Evolutionary conservation across 2,888 invertebrate genomes (phyloP).

Genomic region (Schrankia costaestrigalis): DNA sequence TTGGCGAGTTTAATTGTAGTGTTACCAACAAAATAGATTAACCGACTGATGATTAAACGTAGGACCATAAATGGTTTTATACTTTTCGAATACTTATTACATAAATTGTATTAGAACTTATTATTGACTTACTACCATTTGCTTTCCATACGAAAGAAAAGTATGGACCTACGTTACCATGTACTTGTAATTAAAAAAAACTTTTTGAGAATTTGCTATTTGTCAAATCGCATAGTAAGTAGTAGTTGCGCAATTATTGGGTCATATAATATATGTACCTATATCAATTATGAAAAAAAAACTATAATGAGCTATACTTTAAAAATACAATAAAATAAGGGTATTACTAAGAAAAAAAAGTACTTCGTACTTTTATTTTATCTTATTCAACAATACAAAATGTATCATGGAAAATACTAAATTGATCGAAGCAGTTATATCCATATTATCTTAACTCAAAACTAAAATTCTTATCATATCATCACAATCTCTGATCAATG

Average conservation of each 20-base stretch:
- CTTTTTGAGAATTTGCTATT: too few relatives aligned
- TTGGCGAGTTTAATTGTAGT: constrained; percentile 56
- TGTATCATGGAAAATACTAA: background rate
- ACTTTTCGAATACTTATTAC: constrained; percentile 70
- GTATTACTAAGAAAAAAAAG: background rate
- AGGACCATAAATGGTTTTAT: constrained; percentile 67
- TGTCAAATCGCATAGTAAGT: too few relatives aligned
- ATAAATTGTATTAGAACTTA: constrained; percentile 63
- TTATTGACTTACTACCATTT: constrained; percentile 45
- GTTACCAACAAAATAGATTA: constrained; percentile 57
- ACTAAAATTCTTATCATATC: constrained; percentile 47
- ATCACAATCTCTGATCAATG: constrained; percentile 51
- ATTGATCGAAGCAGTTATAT: constrained; percentile 13
- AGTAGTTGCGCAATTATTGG: too few relatives aligned
- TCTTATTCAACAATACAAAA: background rate
- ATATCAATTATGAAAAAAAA: too few relatives aligned
- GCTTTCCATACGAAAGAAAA: constrained; percentile 40
- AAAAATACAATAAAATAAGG: background rate
- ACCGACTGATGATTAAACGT: constrained; percentile 63
- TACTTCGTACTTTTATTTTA: background rate
- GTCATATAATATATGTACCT: too few relatives aligned
- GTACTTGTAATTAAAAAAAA: too few relatives aligned
- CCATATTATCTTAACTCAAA: constrained; percentile 35
- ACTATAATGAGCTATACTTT: too few relatives aligned
- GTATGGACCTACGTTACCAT: constrained; percentile 32